Percentiles rank a stretch among this genome's conserved stretches.
phyloP scores from a whole-genome alignment of 2,113 vertebrate genomes.

The Microtus ochrogaster region DNA sequence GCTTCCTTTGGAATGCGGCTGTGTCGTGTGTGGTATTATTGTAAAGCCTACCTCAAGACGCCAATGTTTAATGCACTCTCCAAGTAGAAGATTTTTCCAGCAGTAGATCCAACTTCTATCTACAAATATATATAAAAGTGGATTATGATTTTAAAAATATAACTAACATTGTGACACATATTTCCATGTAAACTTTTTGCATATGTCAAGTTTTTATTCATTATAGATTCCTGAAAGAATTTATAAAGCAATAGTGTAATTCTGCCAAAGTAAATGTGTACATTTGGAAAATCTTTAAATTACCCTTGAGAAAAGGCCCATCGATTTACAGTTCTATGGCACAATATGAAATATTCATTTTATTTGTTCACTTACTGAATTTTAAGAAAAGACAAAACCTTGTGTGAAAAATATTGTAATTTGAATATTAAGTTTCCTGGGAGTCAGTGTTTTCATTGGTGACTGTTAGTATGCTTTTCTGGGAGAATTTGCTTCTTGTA shows the following conservation, averaged over 20 bases:
- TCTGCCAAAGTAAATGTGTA: conserved; percentile 15
- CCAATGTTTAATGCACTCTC: neutral
- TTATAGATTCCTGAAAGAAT: conserved; percentile 6
- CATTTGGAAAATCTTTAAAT: conserved; percentile 11
- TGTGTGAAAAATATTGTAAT: conserved; percentile 22
- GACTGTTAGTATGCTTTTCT: neutral
- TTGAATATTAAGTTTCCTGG: neutral
- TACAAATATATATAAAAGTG: neutral
- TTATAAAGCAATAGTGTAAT: neutral
- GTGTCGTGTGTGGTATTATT: neutral
- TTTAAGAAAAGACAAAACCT: neutral
- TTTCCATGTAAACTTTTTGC: conserved; percentile 10
- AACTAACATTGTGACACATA: conserved; percentile 16
- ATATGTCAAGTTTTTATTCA: neutral
- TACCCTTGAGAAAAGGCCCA: conserved; percentile 14
- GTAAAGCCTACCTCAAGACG: neutral
- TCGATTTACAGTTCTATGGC: neutral
- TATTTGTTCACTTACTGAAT: conserved; percentile 4
- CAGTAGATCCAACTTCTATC: neutral
- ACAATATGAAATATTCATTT: conserved; percentile 9
- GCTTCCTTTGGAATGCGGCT: conserved; percentile 34
- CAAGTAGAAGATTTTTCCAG: neutral
- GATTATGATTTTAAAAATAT: conserved; percentile 14
- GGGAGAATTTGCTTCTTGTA: conserved; percentile 27
- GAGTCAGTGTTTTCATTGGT: neutral